Conservation (phyloP, 2,113 vertebrate genomes). For the Gavia stellata region DNA sequence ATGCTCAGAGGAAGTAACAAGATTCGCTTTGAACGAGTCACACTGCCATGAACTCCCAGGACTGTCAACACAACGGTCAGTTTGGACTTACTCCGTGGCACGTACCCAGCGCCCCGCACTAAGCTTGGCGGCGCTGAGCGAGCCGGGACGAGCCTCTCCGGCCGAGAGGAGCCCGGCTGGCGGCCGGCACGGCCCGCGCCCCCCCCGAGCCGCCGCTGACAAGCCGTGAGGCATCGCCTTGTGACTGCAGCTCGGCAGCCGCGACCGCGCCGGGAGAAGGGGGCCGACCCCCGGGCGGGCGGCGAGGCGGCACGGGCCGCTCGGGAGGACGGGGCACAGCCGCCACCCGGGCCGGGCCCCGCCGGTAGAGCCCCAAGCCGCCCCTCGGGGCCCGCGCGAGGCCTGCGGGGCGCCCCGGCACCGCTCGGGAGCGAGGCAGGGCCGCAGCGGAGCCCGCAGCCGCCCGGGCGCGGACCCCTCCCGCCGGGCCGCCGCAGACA, state of each 20-base stretch:
- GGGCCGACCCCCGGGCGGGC: background rate
- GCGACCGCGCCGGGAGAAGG: background rate
- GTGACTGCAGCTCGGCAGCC: background rate
- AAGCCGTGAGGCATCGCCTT: background rate
- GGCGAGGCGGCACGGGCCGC: too few relatives aligned
- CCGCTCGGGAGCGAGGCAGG: background rate
- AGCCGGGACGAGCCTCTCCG: background rate
- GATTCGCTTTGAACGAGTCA: background rate
- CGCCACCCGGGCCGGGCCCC: too few relatives aligned
- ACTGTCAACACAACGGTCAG: fast-evolving
- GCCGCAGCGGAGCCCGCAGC: background rate
- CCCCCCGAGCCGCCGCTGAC: background rate
- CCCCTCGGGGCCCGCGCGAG: background rate
- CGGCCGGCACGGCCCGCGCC: background rate
- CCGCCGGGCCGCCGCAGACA: background rate
- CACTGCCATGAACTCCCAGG: background rate
- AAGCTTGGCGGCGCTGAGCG: background rate
- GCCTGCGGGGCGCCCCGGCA: background rate
- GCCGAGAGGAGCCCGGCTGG: background rate
- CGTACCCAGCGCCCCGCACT: background rate
- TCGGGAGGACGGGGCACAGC: too few relatives aligned
- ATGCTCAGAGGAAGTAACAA: background rate
- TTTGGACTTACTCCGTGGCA: fast-evolving
- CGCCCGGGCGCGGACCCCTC: background rate
- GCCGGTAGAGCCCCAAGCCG: background rate